Evolutionary conservation across 2,113 vertebrate genomes (phyloP).

Genomic region (Grantiella picta): DNA sequence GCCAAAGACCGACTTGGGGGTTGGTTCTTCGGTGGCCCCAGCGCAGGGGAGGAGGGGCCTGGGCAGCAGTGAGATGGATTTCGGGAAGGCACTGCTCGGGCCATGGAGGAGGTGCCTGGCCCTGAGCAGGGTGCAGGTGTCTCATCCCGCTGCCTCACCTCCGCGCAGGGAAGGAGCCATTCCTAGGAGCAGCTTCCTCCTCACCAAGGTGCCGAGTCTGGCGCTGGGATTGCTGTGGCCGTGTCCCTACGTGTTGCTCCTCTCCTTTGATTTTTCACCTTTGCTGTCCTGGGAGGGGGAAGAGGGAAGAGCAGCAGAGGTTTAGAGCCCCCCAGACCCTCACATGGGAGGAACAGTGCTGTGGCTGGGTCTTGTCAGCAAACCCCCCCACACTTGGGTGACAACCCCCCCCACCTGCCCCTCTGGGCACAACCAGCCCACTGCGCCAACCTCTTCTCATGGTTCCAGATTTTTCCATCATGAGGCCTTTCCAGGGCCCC

Average conservation of each 20-base stretch:
- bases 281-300: slow-evolving; percentile 45
- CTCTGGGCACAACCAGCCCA: background rate
- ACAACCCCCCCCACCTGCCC: rapidly evolving
- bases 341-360: background rate
- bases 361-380: background rate
- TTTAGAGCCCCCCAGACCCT: background rate
- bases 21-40: background rate
- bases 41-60: background rate
- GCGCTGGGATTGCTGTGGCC: background rate
- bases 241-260: slow-evolving; percentile 52
- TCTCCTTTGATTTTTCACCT: slow-evolving; percentile 67
- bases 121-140: background rate
- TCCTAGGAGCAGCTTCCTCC: slow-evolving; percentile 18
- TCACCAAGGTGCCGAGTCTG: background rate
- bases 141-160: background rate
- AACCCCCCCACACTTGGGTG: background rate
- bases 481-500: background rate
- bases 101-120: background rate
- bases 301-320: background rate
- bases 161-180: slow-evolving; percentile 29
- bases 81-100: background rate
- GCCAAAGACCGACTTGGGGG: background rate
- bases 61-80: slow-evolving; percentile 10
- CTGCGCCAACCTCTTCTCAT: background rate
- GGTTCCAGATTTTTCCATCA: background rate